phyloP scores from a whole-genome alignment of 2,888 invertebrate genomes.

The Caradrina kadenii region DNA sequence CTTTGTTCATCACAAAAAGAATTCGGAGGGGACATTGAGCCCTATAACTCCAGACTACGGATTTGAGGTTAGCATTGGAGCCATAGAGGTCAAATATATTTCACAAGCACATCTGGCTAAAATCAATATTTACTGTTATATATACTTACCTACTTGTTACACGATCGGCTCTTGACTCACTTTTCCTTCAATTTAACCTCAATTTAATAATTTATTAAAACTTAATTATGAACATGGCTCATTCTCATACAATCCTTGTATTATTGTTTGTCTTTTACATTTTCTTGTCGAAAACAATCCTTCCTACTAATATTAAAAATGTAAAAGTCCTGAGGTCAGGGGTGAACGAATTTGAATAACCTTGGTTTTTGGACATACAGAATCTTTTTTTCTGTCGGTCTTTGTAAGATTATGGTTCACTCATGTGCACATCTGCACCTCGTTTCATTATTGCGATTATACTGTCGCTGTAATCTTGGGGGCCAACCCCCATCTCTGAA shows the following conservation, averaged over 20 bases:
- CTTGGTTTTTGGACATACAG: neutral
- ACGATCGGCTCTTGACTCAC: neutral
- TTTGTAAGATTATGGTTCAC: no score
- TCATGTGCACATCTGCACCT: no score
- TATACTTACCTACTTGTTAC: no score
- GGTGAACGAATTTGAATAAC: neutral
- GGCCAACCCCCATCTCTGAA: no score
- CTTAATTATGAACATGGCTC: neutral
- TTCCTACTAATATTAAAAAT: neutral
- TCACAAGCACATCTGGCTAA: neutral
- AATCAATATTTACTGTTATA: neutral
- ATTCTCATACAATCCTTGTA: neutral
- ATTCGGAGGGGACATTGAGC: conserved; percentile 9
- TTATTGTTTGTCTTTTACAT: neutral
- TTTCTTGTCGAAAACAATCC: neutral
- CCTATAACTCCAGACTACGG: conserved; percentile 5
- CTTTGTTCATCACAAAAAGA: conserved; percentile 18
- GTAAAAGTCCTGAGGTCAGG: neutral
- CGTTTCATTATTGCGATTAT: neutral
- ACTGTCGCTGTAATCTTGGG: neutral
- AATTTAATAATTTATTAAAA: neutral
- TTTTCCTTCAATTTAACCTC: no score
- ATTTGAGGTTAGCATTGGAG: conserved; percentile 27
- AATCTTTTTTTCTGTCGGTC: neutral
- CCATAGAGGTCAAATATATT: conserved; percentile 15